Evolutionary conservation across 30 jellyfish, hydroid and myxozoan genomes (phyloP).

Genomic region (Clytia hemisphaerica): DNA sequence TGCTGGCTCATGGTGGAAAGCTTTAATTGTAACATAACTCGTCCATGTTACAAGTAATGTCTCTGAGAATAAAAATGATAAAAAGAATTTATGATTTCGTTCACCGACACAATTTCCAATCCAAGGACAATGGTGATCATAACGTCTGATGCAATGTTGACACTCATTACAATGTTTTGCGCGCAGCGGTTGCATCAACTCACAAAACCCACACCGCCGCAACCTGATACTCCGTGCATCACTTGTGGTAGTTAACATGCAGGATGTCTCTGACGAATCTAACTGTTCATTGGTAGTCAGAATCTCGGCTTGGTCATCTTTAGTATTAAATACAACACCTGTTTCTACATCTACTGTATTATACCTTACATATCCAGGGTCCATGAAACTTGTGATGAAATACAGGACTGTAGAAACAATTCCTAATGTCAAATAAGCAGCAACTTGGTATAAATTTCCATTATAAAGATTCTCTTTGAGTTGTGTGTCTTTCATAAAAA

Average conservation of each 20-base stretch:
- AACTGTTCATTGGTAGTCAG: slow-evolving; percentile 16
- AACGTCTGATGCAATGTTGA: slow-evolving; percentile 76
- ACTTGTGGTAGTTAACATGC: slow-evolving; percentile 66
- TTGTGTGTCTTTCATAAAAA: slow-evolving; percentile 78
- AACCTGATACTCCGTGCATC: slow-evolving; percentile 59
- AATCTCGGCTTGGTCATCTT: slow-evolving; percentile 24
- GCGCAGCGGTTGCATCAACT: slow-evolving; percentile 83
- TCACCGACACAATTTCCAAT: slow-evolving; percentile 97
- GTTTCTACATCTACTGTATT: slow-evolving; percentile 54
- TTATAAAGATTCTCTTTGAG: slow-evolving; percentile 38
- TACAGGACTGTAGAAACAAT: slow-evolving; percentile 43
- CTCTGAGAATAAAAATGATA: slow-evolving; percentile 65
- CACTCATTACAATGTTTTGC: slow-evolving; percentile 98
- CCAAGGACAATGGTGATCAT: slow-evolving; percentile 99
- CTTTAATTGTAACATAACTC: slow-evolving; percentile 57
- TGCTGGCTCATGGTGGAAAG: slow-evolving; percentile 44
- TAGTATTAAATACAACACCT: slow-evolving; percentile 26
- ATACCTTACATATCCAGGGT: slow-evolving; percentile 77
- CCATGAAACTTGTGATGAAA: slow-evolving; percentile 62
- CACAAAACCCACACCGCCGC: slow-evolving; percentile 92
- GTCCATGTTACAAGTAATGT: slow-evolving; percentile 67
- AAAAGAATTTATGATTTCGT: slow-evolving; percentile 79
- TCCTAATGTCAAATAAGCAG: slow-evolving; percentile 48
- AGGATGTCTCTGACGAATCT: slow-evolving; percentile 60
- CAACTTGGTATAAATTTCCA: slow-evolving; percentile 53